Evolutionary conservation across 37 sponge, comb jelly and placozoan genomes (phyloP).

Genomic region (Eunapius fragilis): DNA sequence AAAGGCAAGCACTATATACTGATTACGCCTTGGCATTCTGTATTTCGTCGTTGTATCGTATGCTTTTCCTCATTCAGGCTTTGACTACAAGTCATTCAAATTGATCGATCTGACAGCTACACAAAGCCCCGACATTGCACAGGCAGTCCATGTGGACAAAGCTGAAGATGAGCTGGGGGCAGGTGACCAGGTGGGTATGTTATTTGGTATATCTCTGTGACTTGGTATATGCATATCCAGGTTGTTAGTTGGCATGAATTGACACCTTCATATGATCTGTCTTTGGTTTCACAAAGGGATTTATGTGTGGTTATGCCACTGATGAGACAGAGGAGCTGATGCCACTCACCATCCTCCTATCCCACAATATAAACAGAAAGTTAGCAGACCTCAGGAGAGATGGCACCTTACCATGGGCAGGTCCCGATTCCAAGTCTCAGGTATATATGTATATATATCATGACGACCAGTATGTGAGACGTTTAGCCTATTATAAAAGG

Average conservation of each 20-base stretch:
- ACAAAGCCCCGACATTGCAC: slow-evolving; percentile 92
- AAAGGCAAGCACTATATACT: too few species aligned
- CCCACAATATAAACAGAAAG: slow-evolving; percentile 90
- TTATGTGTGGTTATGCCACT: slow-evolving; percentile 99
- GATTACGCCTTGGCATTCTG: too few species aligned
- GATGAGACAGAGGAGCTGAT: slow-evolving; percentile 97
- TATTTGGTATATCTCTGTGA: too few species aligned
- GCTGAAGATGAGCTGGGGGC: slow-evolving; percentile 91
- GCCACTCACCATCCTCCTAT: slow-evolving; percentile 92
- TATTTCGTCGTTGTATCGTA: too few species aligned
- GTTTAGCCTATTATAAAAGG: slow-evolving; percentile 39
- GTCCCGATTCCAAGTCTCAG: slow-evolving; percentile 97
- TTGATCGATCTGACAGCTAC: slow-evolving; percentile 89
- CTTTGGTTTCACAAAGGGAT: slow-evolving; percentile 60
- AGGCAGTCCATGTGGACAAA: slow-evolving; percentile 78
- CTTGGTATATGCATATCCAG: too few species aligned
- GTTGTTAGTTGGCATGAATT: too few species aligned
- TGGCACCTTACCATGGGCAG: slow-evolving; percentile 84
- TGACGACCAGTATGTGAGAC: neutral
- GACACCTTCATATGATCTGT: too few species aligned
- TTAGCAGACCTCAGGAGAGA: slow-evolving; percentile 86
- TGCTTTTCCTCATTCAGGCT: too few species aligned
- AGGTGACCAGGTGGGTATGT: slow-evolving; percentile 99
- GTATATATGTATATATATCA: slow-evolving; percentile 18
- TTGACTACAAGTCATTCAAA: slow-evolving; percentile 97